phyloP scores from a whole-genome alignment of 2,797 vertebrate species.

The Numenius phaeopus region DNA sequence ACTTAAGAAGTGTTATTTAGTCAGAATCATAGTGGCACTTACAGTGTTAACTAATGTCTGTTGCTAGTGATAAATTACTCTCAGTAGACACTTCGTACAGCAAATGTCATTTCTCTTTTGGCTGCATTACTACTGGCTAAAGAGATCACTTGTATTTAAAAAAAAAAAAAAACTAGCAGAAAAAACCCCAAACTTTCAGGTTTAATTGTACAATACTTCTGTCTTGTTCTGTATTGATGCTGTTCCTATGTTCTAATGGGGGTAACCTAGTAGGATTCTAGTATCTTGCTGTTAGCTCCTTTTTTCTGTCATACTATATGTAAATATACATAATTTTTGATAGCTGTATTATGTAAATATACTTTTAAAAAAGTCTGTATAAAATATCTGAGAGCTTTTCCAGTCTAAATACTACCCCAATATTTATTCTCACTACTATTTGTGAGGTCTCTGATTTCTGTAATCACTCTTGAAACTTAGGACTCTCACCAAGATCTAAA shows the following conservation, averaged over 20 bases:
- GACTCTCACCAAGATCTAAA: neutral
- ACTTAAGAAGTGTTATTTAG: neutral
- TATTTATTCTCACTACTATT: constrained; percentile 31
- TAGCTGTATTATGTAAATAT: neutral
- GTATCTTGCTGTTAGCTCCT: neutral
- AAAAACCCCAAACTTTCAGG: neutral
- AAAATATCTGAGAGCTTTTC: constrained; percentile 19
- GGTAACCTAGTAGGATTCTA: neutral
- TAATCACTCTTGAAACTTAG: neutral
- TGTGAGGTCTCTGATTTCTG: constrained; percentile 1
- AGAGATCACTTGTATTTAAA: neutral
- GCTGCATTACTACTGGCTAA: neutral
- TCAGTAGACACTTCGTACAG: neutral
- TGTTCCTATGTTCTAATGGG: neutral
- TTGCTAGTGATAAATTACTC: neutral
- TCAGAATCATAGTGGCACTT: neutral
- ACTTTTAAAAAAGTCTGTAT: neutral
- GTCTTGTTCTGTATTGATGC: neutral
- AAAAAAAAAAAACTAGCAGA: neutral
- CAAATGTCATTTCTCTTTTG: neutral
- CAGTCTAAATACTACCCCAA: constrained; percentile 17
- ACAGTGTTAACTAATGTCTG: constrained; percentile 16
- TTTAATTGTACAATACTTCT: neutral
- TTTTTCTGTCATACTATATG: neutral
- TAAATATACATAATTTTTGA: constrained; percentile 9